Percentiles rank a stretch among this genome's conserved stretches.
Evolutionary conservation across 2,113 vertebrate species (phyloP).

Genomic region (Nanorana parkeri): DNA sequence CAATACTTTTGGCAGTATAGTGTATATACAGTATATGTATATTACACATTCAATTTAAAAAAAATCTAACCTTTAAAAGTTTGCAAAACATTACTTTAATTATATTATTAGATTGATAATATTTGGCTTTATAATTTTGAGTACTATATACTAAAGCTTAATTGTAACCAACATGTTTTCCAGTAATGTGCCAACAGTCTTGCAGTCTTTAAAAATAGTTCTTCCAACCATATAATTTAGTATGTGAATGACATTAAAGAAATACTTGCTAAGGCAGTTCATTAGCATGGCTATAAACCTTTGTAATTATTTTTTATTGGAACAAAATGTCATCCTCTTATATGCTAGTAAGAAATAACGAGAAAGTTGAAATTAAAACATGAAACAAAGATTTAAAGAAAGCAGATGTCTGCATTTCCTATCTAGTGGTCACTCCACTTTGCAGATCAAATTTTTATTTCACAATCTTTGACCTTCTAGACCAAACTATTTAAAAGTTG

Average conservation of each 20-base stretch:
- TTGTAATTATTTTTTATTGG: conserved; percentile 53
- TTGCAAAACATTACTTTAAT: too few relatives aligned
- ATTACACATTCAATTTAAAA: too few relatives aligned
- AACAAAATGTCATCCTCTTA: conserved; percentile 48
- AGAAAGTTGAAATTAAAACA: conserved; percentile 15
- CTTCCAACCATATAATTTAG: conserved; percentile 48
- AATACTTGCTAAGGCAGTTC: conserved; percentile 49
- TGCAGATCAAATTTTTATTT: not conserved
- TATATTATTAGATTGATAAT: too few relatives aligned
- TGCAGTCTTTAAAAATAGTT: conserved; percentile 39
- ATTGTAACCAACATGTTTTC: not conserved
- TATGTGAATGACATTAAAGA: conserved; percentile 50
- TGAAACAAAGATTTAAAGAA: conserved; percentile 17
- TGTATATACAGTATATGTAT: too few relatives aligned
- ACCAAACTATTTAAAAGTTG: not conserved
- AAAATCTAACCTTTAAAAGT: too few relatives aligned
- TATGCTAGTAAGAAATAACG: conserved; percentile 16
- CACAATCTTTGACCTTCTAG: not conserved
- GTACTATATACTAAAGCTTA: not conserved
- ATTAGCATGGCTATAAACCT: conserved; percentile 51
- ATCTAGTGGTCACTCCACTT: not conserved
- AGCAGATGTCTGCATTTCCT: conserved; percentile 28
- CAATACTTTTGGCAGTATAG: too few relatives aligned
- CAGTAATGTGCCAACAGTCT: conserved; percentile 7
- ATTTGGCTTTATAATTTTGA: not conserved